Base-by-base conservation (phyloP, 2,888 invertebrate species). In the Pterobdella sp. region DNA sequence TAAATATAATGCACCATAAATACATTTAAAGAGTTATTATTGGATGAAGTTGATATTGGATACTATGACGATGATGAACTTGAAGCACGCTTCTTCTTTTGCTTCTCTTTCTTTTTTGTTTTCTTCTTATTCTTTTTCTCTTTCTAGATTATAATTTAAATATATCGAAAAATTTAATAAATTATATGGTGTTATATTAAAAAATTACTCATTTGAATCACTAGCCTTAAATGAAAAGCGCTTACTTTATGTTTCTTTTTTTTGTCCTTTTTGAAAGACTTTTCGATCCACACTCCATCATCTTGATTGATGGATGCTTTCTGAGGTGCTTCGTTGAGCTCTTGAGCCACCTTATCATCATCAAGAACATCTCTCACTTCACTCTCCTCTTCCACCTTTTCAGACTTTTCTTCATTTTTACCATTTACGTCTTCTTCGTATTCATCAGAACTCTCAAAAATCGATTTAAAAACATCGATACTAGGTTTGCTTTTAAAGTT, bases 71-170 rank as follows among this genome's bases (percentile, higher is more conserved):
- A 4, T 7, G 10, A 3, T 56, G 60, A 18, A 18, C n/a, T 14
- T 56, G n/a, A 4, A 56, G 60, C 49, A 14, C 49, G 22, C 60
- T 56, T 56, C n/a, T 56, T 56, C 60, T 56, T 56, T 22, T 56
- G 18, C n/a, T 56, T 56, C 3, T 56, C 14, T 26, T 56, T 56
- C 60, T 56, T 56, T 22, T n/a, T 4, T 22, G 18, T 56, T 56
- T 56, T 56, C 60, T 56, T 22, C n/a, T 56, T n/a, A 3, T 22
- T 56, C 60, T 56, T 22, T 3, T 4, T 22, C 4, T 22, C 10
- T 42, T 42, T n/a, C n/a, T n/a, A n/a, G n/a, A n/a, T n/a, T 42
- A 42, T 42, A 22, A 42, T 14, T 14, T 42, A 42, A 42, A 42
- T 14, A 42, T 42, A 42, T 14, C 22, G 22, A 42, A 42, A 42